These are phyloP conservation scores for Prionace glauca DNA, from an alignment of 2,797 vertebrate species.

Conservation along the genomic window DNA sequence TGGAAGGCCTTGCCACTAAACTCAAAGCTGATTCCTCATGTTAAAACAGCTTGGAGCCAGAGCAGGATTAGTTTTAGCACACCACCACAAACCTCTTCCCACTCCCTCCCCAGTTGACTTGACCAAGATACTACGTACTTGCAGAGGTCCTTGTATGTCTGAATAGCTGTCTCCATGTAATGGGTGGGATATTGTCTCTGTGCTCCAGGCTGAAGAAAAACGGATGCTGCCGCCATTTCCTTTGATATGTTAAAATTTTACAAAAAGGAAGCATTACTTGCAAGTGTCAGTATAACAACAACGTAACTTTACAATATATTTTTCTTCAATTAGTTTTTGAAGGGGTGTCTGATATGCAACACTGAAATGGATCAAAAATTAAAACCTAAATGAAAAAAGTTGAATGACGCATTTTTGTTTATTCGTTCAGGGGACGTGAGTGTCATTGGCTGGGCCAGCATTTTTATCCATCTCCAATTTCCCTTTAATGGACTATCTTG, in stretches of 20 bases:
- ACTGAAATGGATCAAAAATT: background rate
- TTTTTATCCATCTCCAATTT: too few species aligned
- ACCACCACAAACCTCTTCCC: too few species aligned
- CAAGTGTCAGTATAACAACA: background rate
- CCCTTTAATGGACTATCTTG: too few species aligned
- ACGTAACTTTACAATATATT: background rate
- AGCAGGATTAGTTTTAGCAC: background rate
- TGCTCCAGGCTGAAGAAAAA: slow-evolving; percentile 85
- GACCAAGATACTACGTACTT: slow-evolving; percentile 66
- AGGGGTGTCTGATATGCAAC: background rate
- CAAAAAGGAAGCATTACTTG: slow-evolving; percentile 37
- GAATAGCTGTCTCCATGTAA: slow-evolving; percentile 97
- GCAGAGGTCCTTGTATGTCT: slow-evolving; percentile 93
- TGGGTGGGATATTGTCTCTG: slow-evolving; percentile 87
- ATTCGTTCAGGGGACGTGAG: too few species aligned
- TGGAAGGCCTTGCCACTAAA: background rate
- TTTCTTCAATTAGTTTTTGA: background rate
- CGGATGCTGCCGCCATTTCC: slow-evolving; percentile 97
- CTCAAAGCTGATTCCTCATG: background rate
- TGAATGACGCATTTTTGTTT: background rate
- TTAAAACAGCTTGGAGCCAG: background rate
- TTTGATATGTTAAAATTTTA: slow-evolving; percentile 45
- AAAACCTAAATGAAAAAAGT: background rate
- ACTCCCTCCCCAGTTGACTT: background rate
- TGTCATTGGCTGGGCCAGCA: too few species aligned